Percentiles rank a stretch among this genome's conserved stretches.
Evolutionary conservation across 2,797 vertebrate species (phyloP).

Genomic region (Delichon dasypus): DNA sequence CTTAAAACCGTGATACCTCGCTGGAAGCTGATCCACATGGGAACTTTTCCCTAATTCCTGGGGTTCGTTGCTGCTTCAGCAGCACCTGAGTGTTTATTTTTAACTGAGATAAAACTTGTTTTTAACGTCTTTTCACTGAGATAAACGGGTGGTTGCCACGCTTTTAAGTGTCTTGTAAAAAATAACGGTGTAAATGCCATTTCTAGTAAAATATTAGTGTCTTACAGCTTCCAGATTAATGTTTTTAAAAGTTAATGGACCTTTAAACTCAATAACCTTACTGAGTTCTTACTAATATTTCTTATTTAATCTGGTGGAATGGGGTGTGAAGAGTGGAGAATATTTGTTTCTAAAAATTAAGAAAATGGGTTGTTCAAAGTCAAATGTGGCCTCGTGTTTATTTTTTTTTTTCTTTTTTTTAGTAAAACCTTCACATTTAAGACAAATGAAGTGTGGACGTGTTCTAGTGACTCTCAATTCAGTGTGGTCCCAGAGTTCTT

Average conservation of each 20-base stretch:
- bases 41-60: background rate
- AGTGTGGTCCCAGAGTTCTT: background rate
- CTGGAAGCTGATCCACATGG: background rate
- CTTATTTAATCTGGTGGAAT: background rate
- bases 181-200: background rate
- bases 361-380: background rate
- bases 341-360: background rate
- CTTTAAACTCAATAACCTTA: background rate
- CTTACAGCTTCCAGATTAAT: background rate
- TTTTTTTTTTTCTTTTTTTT: background rate
- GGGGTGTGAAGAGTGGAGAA: background rate
- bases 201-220: background rate
- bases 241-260: background rate
- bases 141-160: background rate
- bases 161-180: conserved; percentile 16
- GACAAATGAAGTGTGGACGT: accelerated
- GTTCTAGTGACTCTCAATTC: background rate
- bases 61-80: background rate
- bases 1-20: background rate
- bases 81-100: background rate
- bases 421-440: background rate
- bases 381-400: background rate
- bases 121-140: background rate
- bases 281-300: background rate
- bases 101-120: background rate